A percentile compares a stretch with the other conserved stretches of the same genome.
Evolutionary conservation across 2,797 vertebrate species (phyloP).

Genomic region (Enteromius treurensis): DNA sequence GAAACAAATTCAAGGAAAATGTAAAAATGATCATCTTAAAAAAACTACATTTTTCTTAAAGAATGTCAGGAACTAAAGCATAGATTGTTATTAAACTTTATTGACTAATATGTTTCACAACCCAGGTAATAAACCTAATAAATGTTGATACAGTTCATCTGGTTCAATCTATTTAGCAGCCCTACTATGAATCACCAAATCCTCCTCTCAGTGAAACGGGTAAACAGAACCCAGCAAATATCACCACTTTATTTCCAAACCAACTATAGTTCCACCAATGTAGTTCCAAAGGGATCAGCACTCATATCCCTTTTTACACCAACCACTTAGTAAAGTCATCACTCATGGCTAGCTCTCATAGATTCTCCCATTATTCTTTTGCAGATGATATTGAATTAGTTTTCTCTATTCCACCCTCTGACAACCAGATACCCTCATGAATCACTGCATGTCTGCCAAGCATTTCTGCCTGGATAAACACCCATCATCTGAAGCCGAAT

Average conservation of each 20-base stretch:
- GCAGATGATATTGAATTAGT: conserved; percentile 21
- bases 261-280: background rate
- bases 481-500: conserved; percentile 23
- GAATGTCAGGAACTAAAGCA: background rate
- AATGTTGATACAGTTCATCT: background rate
- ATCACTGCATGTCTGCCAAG: conserved; percentile 11
- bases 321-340: conserved; percentile 16
- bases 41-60: background rate
- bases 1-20: background rate
- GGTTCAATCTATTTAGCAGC: background rate
- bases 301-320: background rate
- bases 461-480: conserved; percentile 1
- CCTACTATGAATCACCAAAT: background rate
- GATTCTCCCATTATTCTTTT: conserved; percentile 18
- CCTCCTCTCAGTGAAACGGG: background rate
- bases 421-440: conserved; percentile 16
- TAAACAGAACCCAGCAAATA: background rate
- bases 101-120: background rate
- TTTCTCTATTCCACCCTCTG: conserved; percentile 11
- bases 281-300: background rate
- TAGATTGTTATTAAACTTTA: background rate
- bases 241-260: background rate
- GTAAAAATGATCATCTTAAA: background rate
- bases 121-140: background rate
- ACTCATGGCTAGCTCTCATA: conserved; percentile 6